These are phyloP conservation scores for Alces alces DNA, from an alignment of 2,113 vertebrate genomes.

Conservation along the genomic window DNA sequence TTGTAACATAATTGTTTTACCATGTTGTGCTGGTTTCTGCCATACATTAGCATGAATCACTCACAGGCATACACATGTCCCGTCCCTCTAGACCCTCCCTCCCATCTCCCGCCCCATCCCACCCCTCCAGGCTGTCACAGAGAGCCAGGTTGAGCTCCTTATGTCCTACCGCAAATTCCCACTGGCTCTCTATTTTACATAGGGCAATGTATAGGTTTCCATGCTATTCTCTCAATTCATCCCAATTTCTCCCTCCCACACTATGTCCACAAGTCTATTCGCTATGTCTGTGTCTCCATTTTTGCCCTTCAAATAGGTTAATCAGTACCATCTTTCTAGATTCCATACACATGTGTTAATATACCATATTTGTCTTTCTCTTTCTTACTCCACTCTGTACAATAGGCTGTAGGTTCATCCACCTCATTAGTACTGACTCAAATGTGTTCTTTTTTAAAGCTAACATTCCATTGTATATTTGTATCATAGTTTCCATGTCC, in stretches of 20 bases:
- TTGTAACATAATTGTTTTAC: background rate
- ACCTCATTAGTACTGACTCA: background rate
- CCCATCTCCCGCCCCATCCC: background rate
- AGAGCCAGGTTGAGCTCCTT: background rate
- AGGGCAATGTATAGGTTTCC: background rate
- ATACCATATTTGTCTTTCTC: background rate
- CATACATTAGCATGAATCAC: background rate
- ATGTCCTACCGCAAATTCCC: background rate
- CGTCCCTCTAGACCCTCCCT: background rate
- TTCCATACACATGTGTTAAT: background rate
- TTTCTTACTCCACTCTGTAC: background rate
- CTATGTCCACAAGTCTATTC: background rate
- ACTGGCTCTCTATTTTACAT: background rate
- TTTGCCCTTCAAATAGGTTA: background rate
- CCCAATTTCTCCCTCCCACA: background rate
- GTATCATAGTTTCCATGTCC: background rate
- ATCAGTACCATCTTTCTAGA: background rate
- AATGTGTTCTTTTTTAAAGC: background rate
- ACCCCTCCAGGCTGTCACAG: background rate
- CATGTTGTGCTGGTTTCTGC: background rate
- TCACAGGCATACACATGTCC: background rate
- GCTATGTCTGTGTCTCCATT: background rate
- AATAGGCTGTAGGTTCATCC: background rate
- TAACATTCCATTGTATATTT: background rate
- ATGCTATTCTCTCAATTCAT: background rate